Conservation (phyloP, 2,113 vertebrate genomes). For the Silurus asotus region DNA sequence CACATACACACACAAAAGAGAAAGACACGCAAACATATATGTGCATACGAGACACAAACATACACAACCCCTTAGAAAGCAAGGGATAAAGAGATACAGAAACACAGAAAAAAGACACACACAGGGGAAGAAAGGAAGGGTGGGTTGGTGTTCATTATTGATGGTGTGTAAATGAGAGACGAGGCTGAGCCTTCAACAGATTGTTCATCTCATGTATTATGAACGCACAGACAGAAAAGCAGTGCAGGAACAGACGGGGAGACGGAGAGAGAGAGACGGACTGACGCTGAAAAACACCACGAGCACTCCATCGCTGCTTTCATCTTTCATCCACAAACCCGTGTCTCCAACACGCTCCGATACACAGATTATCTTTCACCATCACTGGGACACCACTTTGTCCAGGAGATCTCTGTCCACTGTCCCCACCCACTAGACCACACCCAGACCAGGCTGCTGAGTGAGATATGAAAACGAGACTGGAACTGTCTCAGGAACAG, state of each 20-base stretch:
- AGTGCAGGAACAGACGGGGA: neutral
- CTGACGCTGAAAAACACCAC: neutral
- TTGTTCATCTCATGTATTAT: conserved; percentile 77
- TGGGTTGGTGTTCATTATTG: conserved; percentile 70
- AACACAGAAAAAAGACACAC: too few species aligned
- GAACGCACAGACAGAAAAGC: conserved; percentile 56
- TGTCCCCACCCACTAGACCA: conserved; percentile 43
- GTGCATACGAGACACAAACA: neutral
- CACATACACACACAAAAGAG: conserved; percentile 26
- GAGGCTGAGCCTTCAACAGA: conserved; percentile 68
- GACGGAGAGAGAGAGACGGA: conserved; percentile 9
- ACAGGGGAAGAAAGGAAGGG: conserved; percentile 56
- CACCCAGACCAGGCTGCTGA: conserved; percentile 62
- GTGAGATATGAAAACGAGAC: conserved; percentile 61
- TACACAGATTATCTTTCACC: neutral
- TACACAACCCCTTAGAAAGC: neutral
- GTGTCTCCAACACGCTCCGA: neutral
- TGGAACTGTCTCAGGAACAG: conserved; percentile 18
- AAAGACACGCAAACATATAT: neutral
- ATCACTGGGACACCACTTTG: neutral
- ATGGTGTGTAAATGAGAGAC: conserved; percentile 78
- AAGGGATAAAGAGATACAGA: too few species aligned
- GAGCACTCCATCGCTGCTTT: neutral
- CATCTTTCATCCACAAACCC: neutral
- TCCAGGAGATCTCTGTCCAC: conserved; percentile 1